Base-by-base conservation (phyloP, 2,113 vertebrate species). In the Dromaius novaehollandiae region DNA sequence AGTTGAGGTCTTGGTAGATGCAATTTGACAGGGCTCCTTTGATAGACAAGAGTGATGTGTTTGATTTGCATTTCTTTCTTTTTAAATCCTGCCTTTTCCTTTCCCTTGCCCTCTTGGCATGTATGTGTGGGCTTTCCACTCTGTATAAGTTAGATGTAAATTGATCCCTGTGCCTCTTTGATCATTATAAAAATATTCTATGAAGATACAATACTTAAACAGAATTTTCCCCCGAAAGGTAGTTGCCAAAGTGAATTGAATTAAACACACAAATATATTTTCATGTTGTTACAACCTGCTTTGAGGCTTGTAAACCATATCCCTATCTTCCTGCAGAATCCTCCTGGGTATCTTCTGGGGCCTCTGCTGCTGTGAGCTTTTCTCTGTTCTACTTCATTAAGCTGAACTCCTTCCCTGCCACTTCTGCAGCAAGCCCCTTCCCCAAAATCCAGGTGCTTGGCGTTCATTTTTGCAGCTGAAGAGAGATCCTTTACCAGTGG, bases 301-400 rank as follows among this genome's bases (percentile, higher is more conserved):
- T 32, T 13, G 19, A 77, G 36, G 13, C 34, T 89, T 89, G 19
- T 64, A 60, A 81, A 73, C 7, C 15, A 2, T 28, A 15, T 38
- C 53, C 46, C 14, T 20, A 48, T 87, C 76, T 46, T 73, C 48
- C 42, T 81, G 34, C 64, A 81, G 74, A 58, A 58, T 68, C 16
- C 63, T 90, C 51, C 24, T 7, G 15, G 60, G 14, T 24, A 5
- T 65, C 13, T 60, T 88, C 22, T 55, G 48, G n/a, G 18, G 9
- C 68, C 46, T 68, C 34, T 42, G 34, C 55, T 80, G 34, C 1
- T 0, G 0, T 58, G 63, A 53, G 58, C 0, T 0, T 58, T 86
- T 4, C 46, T 77, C 40, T 53, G 34, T 55, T 60, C 60, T 53
- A 7, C 36, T 66, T 50, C 1, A 0, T 24, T 30, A 38, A 80